Base-by-base conservation (phyloP, 2,113 vertebrate genomes). In the Ivindomyrus marchei region DNA sequence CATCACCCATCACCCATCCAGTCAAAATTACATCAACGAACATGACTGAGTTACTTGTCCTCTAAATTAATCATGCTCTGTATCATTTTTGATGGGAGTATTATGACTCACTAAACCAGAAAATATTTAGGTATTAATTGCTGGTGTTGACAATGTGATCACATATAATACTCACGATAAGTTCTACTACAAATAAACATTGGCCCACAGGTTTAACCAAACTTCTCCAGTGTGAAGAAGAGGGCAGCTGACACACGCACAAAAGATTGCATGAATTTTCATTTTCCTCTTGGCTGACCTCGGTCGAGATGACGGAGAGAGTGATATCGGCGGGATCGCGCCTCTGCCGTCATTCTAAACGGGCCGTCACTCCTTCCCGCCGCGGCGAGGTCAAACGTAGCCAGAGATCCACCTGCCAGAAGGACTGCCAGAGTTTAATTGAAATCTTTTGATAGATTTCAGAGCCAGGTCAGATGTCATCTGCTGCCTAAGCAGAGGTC, bases 381-480 rank as follows among this genome's bases (percentile, higher is more conserved):
- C 95, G 90, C 6, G 2, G 74, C 93, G 94, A 96, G 95, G 94
- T 96, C 95, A 96, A 77, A 93, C 89, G 88, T 77, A 92, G 91
- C 62, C 89, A 53, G n/a, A 83, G 90, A 92, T 91, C 87, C 83
- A 93, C 93, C 93, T 94, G 91, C 92, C 93, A 89, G 89, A 85
- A 49, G 88, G 93, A 88, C 94, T 94, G 93, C 94, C 95, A 96
- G 93, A 85, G 95, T 97, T 96, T 97, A 97, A 97, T 95, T 97
- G 95, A 97, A 97, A 96, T 94, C 93, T 95, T 96, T 94, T 97
- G 96, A 97, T 97, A 95, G 95, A 97, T 97, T 95, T 97, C 93
- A 92, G 93, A 92, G 83, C 89, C 90, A 92, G 94, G 96, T 97
- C 96, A 97, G 94, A 97, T 91, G 92, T 96, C 95, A 95, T 93